These are phyloP conservation scores for Nebria salina DNA, from an alignment of 2,888 invertebrate species.

Conservation along the genomic window DNA sequence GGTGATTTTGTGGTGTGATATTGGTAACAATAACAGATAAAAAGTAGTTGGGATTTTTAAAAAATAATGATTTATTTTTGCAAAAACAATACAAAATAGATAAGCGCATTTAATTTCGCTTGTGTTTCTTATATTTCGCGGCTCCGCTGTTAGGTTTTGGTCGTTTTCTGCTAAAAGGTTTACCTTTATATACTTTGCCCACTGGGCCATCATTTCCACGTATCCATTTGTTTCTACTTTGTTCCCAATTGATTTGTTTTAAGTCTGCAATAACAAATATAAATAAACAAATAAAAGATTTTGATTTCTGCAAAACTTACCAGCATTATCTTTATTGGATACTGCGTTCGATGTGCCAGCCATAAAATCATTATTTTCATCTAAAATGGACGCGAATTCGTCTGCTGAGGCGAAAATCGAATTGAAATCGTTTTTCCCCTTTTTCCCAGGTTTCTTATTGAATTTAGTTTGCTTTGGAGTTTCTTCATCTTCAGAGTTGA, in stretches of 20 bases:
- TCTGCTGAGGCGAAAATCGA: constrained; percentile 86
- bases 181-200: constrained; percentile 48
- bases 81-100: constrained; percentile 4
- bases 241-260: constrained; percentile 87
- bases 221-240: constrained; percentile 72
- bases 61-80: neutral
- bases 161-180: constrained; percentile 34
- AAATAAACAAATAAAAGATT: neutral
- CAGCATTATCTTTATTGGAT: constrained; percentile 80
- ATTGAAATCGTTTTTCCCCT: constrained; percentile 63
- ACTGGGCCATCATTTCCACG: constrained; percentile 66
- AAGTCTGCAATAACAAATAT: constrained; percentile 58
- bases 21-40: no score
- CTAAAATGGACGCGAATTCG: constrained; percentile 87
- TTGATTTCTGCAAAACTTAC: constrained; percentile 58
- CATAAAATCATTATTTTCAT: constrained; percentile 71
- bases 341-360: constrained; percentile 74
- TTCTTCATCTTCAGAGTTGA: constrained; percentile 55
- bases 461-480: constrained; percentile 48
- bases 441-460: constrained; percentile 50
- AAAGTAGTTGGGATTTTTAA: neutral
- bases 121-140: constrained; percentile 41
- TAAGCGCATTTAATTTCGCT: constrained; percentile 21
- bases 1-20: no score
- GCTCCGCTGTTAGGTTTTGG: constrained; percentile 36